Percentiles rank a stretch among this genome's conserved stretches.
Evolutionary conservation across 2,113 vertebrate species (phyloP).

Genomic region (Boulengerochromis microlepis): DNA sequence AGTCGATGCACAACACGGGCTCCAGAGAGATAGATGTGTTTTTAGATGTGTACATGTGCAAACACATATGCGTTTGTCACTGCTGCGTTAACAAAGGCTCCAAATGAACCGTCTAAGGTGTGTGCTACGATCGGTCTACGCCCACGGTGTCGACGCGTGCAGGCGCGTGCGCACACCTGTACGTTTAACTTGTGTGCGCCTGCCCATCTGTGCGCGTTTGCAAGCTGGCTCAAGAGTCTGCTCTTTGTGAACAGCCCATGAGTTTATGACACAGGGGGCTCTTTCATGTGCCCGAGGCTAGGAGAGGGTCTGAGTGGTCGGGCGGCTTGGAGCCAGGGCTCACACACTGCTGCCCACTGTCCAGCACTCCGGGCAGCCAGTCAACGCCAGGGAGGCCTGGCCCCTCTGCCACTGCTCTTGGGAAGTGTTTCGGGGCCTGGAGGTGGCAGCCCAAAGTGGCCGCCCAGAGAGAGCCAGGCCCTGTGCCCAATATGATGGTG

Average conservation of each 20-base stretch:
- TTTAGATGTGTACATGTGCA: slow-evolving; percentile 14
- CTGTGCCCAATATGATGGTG: slow-evolving; percentile 43
- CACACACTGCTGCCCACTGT: slow-evolving; percentile 77
- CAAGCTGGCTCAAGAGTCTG: slow-evolving; percentile 25
- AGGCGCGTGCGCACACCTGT: slow-evolving; percentile 6
- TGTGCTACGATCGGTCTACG: slow-evolving; percentile 15
- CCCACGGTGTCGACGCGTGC: background rate
- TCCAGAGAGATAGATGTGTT: slow-evolving; percentile 35
- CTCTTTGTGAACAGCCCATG: slow-evolving; percentile 57
- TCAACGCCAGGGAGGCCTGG: slow-evolving; percentile 75
- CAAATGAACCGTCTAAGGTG: slow-evolving; percentile 22
- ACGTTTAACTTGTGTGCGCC: background rate
- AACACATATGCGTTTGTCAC: slow-evolving; percentile 5
- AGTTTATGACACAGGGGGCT: slow-evolving; percentile 73
- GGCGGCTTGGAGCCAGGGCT: slow-evolving; percentile 72
- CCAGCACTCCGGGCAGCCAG: slow-evolving; percentile 71
- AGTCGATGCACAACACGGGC: slow-evolving; percentile 31
- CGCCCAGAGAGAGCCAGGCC: slow-evolving; percentile 67
- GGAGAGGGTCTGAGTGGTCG: slow-evolving; percentile 77
- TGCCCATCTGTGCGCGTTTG: background rate
- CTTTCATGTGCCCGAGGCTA: slow-evolving; percentile 75
- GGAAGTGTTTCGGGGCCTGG: slow-evolving; percentile 70
- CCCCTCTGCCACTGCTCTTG: slow-evolving; percentile 68
- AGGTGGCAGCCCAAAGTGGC: slow-evolving; percentile 69
- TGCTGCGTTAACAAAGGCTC: background rate